Base-by-base conservation (phyloP, 2,113 vertebrate species). In the Gallinago undulata region DNA sequence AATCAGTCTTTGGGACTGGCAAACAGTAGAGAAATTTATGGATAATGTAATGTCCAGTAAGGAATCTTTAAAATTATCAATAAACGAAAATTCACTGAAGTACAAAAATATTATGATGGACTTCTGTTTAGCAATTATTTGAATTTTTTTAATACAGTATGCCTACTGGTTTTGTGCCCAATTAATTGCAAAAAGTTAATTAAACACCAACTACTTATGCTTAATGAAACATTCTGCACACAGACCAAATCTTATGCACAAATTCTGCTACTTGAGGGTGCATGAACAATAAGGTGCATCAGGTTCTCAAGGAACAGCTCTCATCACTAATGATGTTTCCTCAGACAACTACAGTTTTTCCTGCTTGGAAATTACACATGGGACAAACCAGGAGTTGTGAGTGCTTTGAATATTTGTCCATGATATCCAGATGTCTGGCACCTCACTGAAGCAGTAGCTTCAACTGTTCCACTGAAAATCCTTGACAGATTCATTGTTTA, bases 401-500 rank as follows among this genome's bases (percentile, higher is more conserved):
- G 31, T 74, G 56, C 89, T 94, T 67, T 70, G 50, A 90, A 60
- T 90, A 90, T 90, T 89, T 77, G 59, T 55, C 80, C 72, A 55
- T 43, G 28, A 66, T 63, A 93, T 80, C 89, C 94, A 94, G 83
- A 92, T 92, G 89, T 93, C 83, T 95, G 93, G 93, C 79, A 90
- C 60, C 21, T 73, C 76, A 60, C 35, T 80, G 93, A 93, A 90
- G 78, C 75, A 87, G 95, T 83, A 88, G 79, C 83, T 92, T 89
- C 83, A 77, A 62, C 30, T 55, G 31, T 62, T 69, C 83, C 53
- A 63, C 66, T 76, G 75, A 68, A 93, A 95, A 83, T 37, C 63
- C 63, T 80, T 88, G 72, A 92, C 41, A 89, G 79, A 74, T 57
- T 47, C 45, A 47, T 48, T 90, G 67, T 86, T 95, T 89, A 78